Percentiles rank a stretch among this genome's conserved stretches.
Evolutionary conservation across 2,113 vertebrate genomes (phyloP).

Genomic region (Crotalus tigris): DNA sequence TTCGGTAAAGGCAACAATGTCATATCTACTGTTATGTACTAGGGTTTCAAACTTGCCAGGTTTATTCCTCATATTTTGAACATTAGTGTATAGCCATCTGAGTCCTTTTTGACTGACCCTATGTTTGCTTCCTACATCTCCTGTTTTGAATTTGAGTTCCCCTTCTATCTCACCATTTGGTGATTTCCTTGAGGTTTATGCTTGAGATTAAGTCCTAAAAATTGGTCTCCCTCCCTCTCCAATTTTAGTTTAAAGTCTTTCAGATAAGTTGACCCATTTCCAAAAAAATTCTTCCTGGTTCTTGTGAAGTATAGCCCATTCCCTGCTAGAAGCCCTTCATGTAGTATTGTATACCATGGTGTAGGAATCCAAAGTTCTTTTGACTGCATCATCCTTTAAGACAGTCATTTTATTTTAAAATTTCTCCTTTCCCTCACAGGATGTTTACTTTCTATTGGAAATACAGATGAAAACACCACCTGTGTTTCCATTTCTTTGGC

Average conservation of each 20-base stretch:
- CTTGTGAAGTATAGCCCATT: neutral
- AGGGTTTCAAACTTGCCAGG: neutral
- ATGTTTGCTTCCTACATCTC: neutral
- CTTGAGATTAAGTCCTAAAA: neutral
- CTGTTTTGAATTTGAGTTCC: neutral
- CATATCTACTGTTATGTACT: neutral
- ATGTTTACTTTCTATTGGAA: neutral
- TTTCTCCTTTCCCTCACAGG: neutral
- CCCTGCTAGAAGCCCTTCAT: neutral
- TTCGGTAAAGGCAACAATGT: neutral
- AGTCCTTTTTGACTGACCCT: neutral
- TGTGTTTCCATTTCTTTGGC: neutral
- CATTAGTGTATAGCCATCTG: neutral
- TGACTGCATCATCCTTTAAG: neutral
- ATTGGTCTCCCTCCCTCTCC: neutral
- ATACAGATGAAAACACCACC: neutral
- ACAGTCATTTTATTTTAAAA: neutral
- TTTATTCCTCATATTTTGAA: neutral
- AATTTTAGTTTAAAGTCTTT: neutral
- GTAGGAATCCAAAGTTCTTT: neutral
- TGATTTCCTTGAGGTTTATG: neutral
- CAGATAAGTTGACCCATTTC: neutral
- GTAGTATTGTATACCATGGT: neutral
- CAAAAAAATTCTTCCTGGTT: neutral
- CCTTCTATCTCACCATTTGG: neutral